A percentile compares a stretch with the other conserved stretches of the same genome.
phyloP scores from a whole-genome alignment of 1,140 invertebrate species.

The Teleogryllus occipitalis region DNA sequence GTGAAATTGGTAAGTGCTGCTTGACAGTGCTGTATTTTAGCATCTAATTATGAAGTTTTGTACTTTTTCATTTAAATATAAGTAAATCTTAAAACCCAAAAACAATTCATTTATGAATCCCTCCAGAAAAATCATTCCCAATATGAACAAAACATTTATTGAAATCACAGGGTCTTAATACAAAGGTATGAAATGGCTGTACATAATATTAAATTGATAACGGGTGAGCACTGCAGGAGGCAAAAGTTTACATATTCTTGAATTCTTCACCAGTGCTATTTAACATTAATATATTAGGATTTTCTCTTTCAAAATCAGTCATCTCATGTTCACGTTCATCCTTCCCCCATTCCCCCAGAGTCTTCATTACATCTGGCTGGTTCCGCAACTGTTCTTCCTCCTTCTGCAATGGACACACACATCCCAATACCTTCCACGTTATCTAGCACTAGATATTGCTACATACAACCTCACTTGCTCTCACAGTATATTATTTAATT shows the following conservation, averaged over 20 bases:
- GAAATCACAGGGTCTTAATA: not conserved
- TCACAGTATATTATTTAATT: no score
- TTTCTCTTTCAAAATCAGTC: conserved; percentile 66
- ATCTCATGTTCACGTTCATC: conserved; percentile 58
- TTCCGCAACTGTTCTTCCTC: conserved; percentile 54
- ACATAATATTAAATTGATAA: conserved; percentile 28
- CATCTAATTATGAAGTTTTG: no score
- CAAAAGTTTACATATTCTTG: conserved; percentile 56
- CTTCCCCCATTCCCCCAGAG: conserved; percentile 61
- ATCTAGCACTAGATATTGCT: not conserved
- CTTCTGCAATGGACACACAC: conserved; percentile 42
- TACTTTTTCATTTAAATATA: no score
- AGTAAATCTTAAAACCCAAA: no score
- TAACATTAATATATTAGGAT: conserved; percentile 67
- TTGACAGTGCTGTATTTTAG: no score
- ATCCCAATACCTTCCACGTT: not conserved
- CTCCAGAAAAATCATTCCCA: not conserved
- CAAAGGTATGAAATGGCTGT: not conserved
- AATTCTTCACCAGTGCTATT: conserved; percentile 61
- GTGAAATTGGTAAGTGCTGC: no score
- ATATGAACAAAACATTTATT: conserved; percentile 6
- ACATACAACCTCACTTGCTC: no score
- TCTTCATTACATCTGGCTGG: conserved; percentile 61
- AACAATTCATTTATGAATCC: no score
- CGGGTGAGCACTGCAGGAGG: conserved; percentile 25